Percentiles rank a stretch among this genome's conserved stretches.
phyloP scores from a whole-genome alignment of 2,797 vertebrate genomes.

The Cygnus olor region DNA sequence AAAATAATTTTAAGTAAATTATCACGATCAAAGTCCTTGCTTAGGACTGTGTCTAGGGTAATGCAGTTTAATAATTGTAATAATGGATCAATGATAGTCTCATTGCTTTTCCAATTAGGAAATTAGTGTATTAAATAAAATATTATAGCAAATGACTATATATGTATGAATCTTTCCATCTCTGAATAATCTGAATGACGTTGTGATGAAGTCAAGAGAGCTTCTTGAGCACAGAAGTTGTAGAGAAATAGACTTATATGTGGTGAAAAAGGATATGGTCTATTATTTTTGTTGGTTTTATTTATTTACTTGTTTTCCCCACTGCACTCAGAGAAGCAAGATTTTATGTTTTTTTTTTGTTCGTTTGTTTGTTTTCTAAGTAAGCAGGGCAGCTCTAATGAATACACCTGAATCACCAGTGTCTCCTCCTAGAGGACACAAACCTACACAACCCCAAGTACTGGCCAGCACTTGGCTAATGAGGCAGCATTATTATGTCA shows the following conservation, averaged over 20 bases:
- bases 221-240: not conserved
- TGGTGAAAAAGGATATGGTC: not conserved
- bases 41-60: not conserved
- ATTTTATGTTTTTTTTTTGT: not conserved
- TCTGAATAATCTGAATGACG: not conserved
- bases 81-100: not conserved
- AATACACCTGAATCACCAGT: not conserved
- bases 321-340: not conserved
- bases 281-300: not conserved
- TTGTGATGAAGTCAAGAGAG: not conserved
- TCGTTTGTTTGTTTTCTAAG: not conserved
- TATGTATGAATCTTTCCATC: not conserved
- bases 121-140: not conserved
- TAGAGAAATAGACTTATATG: not conserved
- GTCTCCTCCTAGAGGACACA: not conserved
- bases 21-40: not conserved
- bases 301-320: not conserved
- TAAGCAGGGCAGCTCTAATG: not conserved
- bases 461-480: not conserved
- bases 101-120: not conserved
- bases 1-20: not conserved
- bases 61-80: not conserved
- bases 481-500: not conserved
- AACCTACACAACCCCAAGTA: not conserved
- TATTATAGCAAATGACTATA: not conserved